These are phyloP conservation scores for Lateolabrax maculatus DNA, from an alignment of 2,797 vertebrate species.

Conservation along the genomic window DNA sequence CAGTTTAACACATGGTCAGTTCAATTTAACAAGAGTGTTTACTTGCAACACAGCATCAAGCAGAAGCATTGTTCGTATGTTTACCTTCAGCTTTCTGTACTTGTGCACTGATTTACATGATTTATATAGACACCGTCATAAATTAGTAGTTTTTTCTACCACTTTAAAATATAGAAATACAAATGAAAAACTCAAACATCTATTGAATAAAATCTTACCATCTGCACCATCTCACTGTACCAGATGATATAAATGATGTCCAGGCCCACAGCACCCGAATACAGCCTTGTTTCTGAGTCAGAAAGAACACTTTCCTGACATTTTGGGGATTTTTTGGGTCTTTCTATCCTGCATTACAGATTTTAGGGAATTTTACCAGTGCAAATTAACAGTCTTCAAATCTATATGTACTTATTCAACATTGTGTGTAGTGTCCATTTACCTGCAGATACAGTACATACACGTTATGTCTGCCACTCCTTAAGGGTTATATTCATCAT, in stretches of 20 bases:
- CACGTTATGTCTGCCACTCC: not conserved
- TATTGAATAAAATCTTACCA: not conserved
- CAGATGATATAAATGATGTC: not conserved
- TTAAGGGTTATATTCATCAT: not conserved
- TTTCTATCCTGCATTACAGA: not conserved
- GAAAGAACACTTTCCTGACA: not conserved
- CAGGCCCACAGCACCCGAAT: not conserved
- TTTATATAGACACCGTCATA: not conserved
- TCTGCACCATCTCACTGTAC: not conserved
- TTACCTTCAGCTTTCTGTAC: too few relatives aligned
- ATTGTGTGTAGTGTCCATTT: not conserved
- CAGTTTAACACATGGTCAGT: too few relatives aligned
- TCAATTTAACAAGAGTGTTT: too few relatives aligned
- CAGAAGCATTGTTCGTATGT: too few relatives aligned
- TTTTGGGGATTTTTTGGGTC: too few relatives aligned
- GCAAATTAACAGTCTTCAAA: not conserved
- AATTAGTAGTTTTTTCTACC: too few relatives aligned
- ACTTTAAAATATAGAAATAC: too few relatives aligned
- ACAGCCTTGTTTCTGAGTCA: not conserved
- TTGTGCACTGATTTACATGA: too few relatives aligned
- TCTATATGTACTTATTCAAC: not conserved
- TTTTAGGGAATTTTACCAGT: not conserved
- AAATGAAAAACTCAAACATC: not conserved
- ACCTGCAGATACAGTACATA: not conserved
- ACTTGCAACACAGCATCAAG: too few relatives aligned